Base-by-base conservation (phyloP, 2,888 invertebrate genomes). In the Caenorhabditis uteleia region DNA sequence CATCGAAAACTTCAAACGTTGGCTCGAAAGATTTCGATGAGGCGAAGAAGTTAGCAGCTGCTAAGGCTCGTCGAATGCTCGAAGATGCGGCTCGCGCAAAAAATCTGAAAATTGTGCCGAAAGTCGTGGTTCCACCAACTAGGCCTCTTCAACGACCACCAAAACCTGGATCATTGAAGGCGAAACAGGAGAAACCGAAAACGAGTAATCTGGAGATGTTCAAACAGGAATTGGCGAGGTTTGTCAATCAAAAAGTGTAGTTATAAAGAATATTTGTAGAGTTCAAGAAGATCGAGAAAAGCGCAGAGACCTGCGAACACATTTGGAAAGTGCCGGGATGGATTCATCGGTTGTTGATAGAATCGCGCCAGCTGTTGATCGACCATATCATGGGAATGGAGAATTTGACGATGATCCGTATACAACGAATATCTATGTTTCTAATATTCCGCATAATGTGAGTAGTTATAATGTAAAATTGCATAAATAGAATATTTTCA, bases 271-370 rank as follows among this genome's bases (percentile, higher is more conserved):
- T 55, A 2, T 51, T 42, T 77, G 14, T 77, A 95, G 94, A 85
- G 94, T 95, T 74, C 98, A 98, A 87, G 94, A 95, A 84, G 95
- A 97, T 85, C 88, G 97, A 25, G 93, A 94, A 82, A 95, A 97
- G 83, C 88, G 97, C 7, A 93, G 95, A 85, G 93, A 87, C 89
- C 89, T 83, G 87, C 89, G 69, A 84, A 89, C 80, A 36, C 80
- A 83, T 33, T 69, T 83, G 7, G 85, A 86, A 36, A 68, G 65
- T 16, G 49, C 67, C 8, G 75, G 75, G 23, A 67, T 71, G 48
- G 70, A 70, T 56, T 48, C 55, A 7, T 40, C 66, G 10, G 60
- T 64, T 6, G 56, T 72, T 2, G 64, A 72, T 25, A 40, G 70
- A 8, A 62, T 82, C 10, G 79, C 77, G 5, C 78, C 80, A 10